Percentiles rank a stretch among this genome's conserved stretches.
phyloP scores from a whole-genome alignment of 2,113 vertebrate species.

The Nothocercus nigrocapillus region DNA sequence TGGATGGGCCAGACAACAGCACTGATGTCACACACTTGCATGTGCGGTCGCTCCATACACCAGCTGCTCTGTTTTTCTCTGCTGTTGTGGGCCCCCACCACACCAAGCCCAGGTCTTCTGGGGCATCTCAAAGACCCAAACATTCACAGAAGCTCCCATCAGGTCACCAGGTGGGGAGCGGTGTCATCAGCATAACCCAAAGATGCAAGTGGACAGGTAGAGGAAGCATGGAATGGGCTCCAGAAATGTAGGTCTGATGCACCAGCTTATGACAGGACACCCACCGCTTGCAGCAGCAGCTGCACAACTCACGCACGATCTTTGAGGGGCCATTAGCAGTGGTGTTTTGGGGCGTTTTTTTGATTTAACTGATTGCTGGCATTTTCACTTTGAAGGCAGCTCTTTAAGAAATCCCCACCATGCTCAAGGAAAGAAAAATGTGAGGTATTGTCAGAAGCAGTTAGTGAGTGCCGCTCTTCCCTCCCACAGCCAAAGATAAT shows the following conservation, averaged over 20 bases:
- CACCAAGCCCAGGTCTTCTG: not conserved
- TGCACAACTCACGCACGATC: not conserved
- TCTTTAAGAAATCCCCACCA: not conserved
- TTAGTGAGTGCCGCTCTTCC: not conserved
- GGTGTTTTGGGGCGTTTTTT: not conserved
- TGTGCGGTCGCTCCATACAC: not conserved
- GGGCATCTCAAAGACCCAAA: not conserved
- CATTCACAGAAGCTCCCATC: not conserved
- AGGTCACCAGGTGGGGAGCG: fast-evolving
- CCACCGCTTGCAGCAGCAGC: not conserved
- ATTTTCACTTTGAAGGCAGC: not conserved
- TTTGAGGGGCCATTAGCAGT: not conserved
- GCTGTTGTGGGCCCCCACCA: not conserved
- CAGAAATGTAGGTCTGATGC: not conserved
- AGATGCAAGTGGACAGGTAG: not conserved
- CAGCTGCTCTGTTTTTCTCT: not conserved
- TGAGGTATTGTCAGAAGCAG: not conserved
- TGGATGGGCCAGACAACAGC: not conserved
- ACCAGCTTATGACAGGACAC: fast-evolving
- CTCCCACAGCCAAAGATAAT: not conserved
- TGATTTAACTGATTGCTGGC: not conserved
- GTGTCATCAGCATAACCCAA: not conserved
- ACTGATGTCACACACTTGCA: not conserved
- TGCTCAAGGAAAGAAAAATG: not conserved
- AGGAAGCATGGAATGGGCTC: not conserved